Base-by-base conservation (phyloP, 2,797 vertebrate species). In the Crocodylus rhombifer region DNA sequence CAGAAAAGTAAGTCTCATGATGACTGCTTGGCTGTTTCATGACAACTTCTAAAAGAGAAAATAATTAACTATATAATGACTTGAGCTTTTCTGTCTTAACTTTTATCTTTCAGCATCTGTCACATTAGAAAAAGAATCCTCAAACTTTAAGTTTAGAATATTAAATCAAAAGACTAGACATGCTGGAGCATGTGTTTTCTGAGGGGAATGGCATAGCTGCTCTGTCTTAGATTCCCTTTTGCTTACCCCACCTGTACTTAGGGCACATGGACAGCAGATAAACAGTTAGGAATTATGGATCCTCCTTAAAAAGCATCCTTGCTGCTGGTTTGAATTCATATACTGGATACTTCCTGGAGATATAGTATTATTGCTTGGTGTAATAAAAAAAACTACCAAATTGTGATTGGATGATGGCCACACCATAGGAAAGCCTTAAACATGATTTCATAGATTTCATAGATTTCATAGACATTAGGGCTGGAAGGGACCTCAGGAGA, bases 51-150 rank as follows among this genome's bases (percentile, higher is more conserved):
- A 84, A 20, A 77, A 91, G 60, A 86, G 10, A 86, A 58, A 92
- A 89, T 86, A 88, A 91, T 91, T 95, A 87, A 84, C 63, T 92
- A 67, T 28, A 77, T 36, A 87, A 86, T 80, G n/a, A 64, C 83
- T 90, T 80, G 67, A 78, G 78, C 75, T 78, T 89, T 92, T 80
- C 56, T 61, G 33, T 89, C 55, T 93, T 85, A 42, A 28, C 71
- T 92, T 90, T 84, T 33, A 82, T 91, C n/a, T 92, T 89, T 18
- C 20, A 28, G 21, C 28, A 67, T 76, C 76, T 91, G 36, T 77
- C 83, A 17, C 63, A 26, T 61, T 83, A 61, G 77, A 87, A 57
- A 51, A 5, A 60, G 65, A 91, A 77, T 82, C 23, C 5, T 89
- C 84, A 77, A 87, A 77, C 67, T 92, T 33, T 83, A 4, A 9